A percentile compares a stretch with the other conserved stretches of the same genome.
These are phyloP conservation scores for Zosterops pallidus DNA, from an alignment of 2,113 vertebrate genomes.

Conservation along the genomic window DNA sequence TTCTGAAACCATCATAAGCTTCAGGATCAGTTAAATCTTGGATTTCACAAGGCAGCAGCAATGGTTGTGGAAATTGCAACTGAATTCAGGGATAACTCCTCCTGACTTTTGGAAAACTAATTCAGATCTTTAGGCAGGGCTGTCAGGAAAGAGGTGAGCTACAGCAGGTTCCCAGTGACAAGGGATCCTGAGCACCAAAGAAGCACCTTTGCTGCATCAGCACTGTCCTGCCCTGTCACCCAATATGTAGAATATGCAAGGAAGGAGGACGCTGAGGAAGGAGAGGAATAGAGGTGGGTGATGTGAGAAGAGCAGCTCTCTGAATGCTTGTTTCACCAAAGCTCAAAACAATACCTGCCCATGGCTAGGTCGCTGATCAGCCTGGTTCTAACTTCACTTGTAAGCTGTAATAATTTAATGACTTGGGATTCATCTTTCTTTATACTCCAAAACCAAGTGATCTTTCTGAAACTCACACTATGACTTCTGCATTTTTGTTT, in stretches of 20 bases:
- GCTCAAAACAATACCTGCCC: background rate
- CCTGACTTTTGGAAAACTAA: background rate
- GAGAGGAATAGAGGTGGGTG: background rate
- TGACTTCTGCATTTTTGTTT: background rate
- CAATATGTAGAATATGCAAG: accelerated
- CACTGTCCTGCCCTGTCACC: background rate
- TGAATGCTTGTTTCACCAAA: background rate
- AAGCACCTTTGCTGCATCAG: background rate
- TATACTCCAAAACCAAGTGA: background rate
- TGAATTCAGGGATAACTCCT: background rate
- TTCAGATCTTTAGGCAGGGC: background rate
- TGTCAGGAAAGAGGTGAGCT: background rate
- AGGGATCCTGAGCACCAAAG: background rate
- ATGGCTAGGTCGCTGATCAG: background rate
- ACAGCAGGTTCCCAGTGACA: background rate
- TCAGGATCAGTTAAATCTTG: background rate
- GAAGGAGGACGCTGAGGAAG: background rate
- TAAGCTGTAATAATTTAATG: background rate
- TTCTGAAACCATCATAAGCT: background rate
- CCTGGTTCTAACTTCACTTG: background rate
- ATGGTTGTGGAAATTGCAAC: background rate
- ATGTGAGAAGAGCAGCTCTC: background rate
- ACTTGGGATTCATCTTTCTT: background rate
- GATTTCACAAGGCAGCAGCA: background rate
- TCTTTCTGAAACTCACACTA: background rate